Evolutionary conservation across 2,113 vertebrate genomes (phyloP).

Genomic region (Chrysochloris asiatica): DNA sequence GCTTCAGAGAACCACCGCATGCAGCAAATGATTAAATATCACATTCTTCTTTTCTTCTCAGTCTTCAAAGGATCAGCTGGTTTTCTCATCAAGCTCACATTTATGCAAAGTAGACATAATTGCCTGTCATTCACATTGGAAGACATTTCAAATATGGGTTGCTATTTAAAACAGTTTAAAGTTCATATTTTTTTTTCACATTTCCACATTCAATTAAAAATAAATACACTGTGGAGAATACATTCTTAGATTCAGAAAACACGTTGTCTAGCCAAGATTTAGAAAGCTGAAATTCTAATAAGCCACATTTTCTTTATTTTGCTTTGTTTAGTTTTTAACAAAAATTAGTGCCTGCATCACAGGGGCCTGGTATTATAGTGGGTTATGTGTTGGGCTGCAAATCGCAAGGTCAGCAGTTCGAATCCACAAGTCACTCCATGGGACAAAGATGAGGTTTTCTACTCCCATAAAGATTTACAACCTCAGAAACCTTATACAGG

Average conservation of each 20-base stretch:
- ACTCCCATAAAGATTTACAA: too few relatives aligned
- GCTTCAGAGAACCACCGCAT: neutral
- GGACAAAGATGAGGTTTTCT: too few relatives aligned
- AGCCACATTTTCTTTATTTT: neutral
- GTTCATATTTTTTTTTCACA: constrained; percentile 67
- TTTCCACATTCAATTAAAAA: constrained; percentile 76
- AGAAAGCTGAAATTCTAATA: neutral
- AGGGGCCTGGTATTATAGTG: too few relatives aligned
- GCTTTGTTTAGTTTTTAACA: constrained; percentile 40
- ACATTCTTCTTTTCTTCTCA: constrained; percentile 16
- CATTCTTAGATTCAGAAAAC: constrained; percentile 67
- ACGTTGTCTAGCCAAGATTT: constrained; percentile 26
- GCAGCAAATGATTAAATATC: neutral
- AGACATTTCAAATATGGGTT: constrained; percentile 65
- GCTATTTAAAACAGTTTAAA: constrained; percentile 75
- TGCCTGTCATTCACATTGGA: constrained; percentile 65
- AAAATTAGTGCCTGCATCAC: neutral
- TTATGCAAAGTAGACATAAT: constrained; percentile 64
- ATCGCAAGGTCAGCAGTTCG: too few relatives aligned
- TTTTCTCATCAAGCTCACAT: constrained; percentile 39
- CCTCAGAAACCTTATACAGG: too few relatives aligned
- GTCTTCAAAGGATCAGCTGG: constrained; percentile 58
- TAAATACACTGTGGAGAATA: constrained; percentile 74
- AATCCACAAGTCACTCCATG: too few relatives aligned
- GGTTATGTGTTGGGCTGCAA: too few relatives aligned